Evolutionary conservation across 2,888 invertebrate genomes (phyloP).

Genomic region (Drosophila eohydei): DNA sequence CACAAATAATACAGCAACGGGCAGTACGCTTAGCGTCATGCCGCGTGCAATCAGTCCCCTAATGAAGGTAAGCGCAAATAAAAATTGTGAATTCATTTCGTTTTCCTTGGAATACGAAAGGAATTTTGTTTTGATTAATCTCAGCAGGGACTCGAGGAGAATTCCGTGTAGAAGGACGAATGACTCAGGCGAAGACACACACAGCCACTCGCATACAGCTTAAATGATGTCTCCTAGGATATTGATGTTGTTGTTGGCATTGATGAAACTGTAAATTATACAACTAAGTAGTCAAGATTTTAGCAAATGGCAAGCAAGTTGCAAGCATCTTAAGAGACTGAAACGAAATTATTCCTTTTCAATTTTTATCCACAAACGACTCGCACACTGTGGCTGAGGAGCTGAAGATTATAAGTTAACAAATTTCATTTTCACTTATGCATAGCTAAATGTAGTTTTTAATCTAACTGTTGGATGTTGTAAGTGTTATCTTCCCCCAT

Average conservation of each 20-base stretch:
- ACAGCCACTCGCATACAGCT: slow-evolving; percentile 7
- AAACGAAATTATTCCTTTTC: slow-evolving; percentile 67
- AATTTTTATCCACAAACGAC: slow-evolving; percentile 18
- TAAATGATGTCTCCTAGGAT: slow-evolving; percentile 39
- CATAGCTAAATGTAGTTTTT: slow-evolving; percentile 22
- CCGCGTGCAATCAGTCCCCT: slow-evolving; percentile 84
- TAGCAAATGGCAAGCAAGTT: slow-evolving; percentile 56
- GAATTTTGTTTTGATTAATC: slow-evolving; percentile 10
- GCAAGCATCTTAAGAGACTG: slow-evolving; percentile 77
- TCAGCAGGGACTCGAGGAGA: slow-evolving; percentile 84
- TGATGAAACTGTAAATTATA: slow-evolving; percentile 42
- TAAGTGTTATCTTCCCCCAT: slow-evolving; percentile 29
- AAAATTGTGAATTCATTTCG: not conserved
- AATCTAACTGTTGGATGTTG: slow-evolving; percentile 64
- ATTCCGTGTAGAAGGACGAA: slow-evolving; percentile 78
- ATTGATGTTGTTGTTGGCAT: slow-evolving; percentile 27
- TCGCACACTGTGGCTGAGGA: slow-evolving; percentile 16
- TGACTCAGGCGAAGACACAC: not conserved
- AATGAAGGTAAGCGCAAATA: slow-evolving; percentile 81
- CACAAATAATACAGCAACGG: slow-evolving; percentile 57
- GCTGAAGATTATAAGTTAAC: slow-evolving; percentile 35
- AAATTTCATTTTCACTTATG: slow-evolving; percentile 11
- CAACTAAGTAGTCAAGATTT: slow-evolving; percentile 55
- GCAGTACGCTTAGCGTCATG: slow-evolving; percentile 74
- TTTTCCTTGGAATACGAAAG: slow-evolving; percentile 1